Conservation (phyloP, 2,797 vertebrate genomes). For the Myotis pilosus region DNA sequence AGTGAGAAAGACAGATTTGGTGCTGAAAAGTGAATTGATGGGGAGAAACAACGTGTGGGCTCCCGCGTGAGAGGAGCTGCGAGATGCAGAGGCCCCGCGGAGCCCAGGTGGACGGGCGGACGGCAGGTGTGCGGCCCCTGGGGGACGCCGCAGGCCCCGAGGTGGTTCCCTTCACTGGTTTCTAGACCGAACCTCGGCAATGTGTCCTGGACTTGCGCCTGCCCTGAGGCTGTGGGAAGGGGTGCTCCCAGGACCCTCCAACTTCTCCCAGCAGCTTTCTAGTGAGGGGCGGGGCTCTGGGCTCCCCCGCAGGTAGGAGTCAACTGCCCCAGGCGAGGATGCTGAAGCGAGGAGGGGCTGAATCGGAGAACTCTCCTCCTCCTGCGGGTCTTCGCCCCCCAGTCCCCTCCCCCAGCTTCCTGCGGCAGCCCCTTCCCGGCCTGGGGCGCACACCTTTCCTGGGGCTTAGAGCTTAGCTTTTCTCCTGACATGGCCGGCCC, state of each 20-base stretch:
- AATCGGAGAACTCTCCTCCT: not conserved
- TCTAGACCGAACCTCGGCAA: not conserved
- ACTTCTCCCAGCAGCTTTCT: accelerated
- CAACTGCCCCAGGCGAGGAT: not conserved
- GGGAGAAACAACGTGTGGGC: slow-evolving; percentile 32
- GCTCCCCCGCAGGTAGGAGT: not conserved
- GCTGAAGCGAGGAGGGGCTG: accelerated
- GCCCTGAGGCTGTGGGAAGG: accelerated
- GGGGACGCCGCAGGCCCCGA: not conserved
- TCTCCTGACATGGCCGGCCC: not conserved
- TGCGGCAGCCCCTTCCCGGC: not conserved
- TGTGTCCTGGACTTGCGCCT: not conserved
- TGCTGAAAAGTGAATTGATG: slow-evolving; percentile 65
- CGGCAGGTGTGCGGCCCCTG: not conserved
- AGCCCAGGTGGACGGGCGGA: not conserved
- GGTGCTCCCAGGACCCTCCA: not conserved
- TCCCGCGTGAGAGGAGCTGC: not conserved
- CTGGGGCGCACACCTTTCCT: accelerated
- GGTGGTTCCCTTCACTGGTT: not conserved
- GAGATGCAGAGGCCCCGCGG: accelerated
- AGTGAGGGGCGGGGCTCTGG: accelerated
- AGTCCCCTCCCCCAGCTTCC: not conserved
- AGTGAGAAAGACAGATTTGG: slow-evolving; percentile 66
- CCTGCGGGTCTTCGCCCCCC: not conserved
- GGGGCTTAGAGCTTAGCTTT: accelerated